A percentile compares a stretch with the other conserved stretches of the same genome.
phyloP scores from a whole-genome alignment of 1,140 invertebrate species.

The Lordiphosa collinella region DNA sequence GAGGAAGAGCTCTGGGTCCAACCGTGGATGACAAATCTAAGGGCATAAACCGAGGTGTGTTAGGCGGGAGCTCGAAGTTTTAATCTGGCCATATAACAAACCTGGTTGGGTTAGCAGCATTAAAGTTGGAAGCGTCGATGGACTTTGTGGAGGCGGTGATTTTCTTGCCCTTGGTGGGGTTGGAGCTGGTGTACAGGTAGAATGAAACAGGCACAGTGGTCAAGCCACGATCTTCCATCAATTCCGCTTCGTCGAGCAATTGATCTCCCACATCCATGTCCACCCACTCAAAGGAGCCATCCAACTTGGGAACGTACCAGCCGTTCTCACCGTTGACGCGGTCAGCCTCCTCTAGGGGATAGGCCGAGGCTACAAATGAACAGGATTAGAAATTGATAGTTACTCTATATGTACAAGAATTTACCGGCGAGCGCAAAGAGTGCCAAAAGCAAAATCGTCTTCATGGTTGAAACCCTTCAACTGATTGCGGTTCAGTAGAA shows the following conservation, averaged over 20 bases:
- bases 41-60: no score
- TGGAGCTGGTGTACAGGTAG: constrained; percentile 59
- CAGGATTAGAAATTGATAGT: not conserved
- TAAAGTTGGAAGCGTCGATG: constrained; percentile 54
- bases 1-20: constrained; percentile 57
- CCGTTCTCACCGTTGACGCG: constrained; percentile 69
- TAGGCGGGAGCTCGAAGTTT: no score
- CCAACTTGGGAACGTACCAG: constrained; percentile 66
- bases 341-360: constrained; percentile 47
- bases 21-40: constrained; percentile 64
- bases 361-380: constrained; percentile 33
- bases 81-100: no score
- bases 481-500: constrained; percentile 7
- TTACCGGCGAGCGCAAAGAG: constrained; percentile 49
- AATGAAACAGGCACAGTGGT: constrained; percentile 52
- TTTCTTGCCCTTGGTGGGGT: constrained; percentile 49
- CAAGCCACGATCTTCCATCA: constrained; percentile 38
- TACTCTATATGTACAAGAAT: not conserved
- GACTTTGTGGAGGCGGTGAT: constrained; percentile 53
- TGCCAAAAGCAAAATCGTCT: constrained; percentile 40
- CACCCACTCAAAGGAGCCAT: constrained; percentile 62
- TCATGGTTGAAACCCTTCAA: constrained; percentile 36
- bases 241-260: constrained; percentile 31
- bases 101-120: constrained; percentile 55
- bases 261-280: constrained; percentile 60